Base-by-base conservation (phyloP, 2,113 vertebrate species). In the Aegypius monachus region DNA sequence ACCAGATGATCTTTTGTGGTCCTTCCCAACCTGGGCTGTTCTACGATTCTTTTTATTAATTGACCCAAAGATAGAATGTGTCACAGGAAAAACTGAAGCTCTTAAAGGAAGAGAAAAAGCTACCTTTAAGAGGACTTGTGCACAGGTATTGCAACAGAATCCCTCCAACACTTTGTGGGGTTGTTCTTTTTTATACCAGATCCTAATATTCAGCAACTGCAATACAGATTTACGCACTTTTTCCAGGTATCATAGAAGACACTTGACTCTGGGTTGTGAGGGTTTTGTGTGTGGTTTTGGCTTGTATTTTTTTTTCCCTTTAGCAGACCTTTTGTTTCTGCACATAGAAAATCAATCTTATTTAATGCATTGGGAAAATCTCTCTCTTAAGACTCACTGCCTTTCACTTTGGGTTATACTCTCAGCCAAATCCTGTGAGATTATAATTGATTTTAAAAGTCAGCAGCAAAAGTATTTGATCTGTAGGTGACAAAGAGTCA, bases 361-460 rank as follows among this genome's bases (percentile, higher is more conserved):
- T 81, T 52, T 93, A 71, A 82, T 81, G 31, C 61, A 56, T 29
- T 67, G 45, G 61, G 86, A 66, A 95, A 75, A 36, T 75, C 55
- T 70, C 25, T 86, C 72, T 89, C 50, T 71, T 50, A 77, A 87
- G 61, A 67, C 56, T 86, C 61, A 3, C 55, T 70, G n/a, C 50
- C 68, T 96, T 96, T 95, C 92, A 86, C 66, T 97, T 93, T 71
- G 27, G 78, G 80, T 97, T 95, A 94, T 96, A 62, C 72, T 95
- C 78, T 86, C 73, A 93, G 81, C 72, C 74, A 95, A 93, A 93
- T 92, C 82, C 86, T 96, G 88, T 4, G 45, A 94, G 89, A 91
- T 97, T 91, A 65, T 92, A 96, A 95, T 93, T 95, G 93, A 93
- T 97, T 97, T 95, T 93, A 95, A 91, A 96, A 95, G 81, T 90